Percentiles rank a stretch among this genome's conserved stretches.
These are phyloP conservation scores for Orchesella cincta DNA, from an alignment of 1,140 invertebrate genomes.

Conservation along the genomic window DNA sequence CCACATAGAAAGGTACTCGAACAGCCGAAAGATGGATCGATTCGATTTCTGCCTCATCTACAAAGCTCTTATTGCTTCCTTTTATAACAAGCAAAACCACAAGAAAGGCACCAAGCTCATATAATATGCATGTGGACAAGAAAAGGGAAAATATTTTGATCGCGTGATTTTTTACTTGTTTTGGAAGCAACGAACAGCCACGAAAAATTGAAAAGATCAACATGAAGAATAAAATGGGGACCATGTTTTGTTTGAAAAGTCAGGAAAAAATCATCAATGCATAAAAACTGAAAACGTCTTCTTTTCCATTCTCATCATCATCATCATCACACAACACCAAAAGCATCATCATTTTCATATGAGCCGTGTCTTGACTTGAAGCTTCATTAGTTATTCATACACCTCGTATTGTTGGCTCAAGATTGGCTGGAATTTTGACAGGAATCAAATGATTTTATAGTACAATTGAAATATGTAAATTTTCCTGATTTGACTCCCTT, in stretches of 20 bases:
- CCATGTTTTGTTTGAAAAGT: background rate
- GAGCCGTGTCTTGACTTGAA: background rate
- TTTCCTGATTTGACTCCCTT: conserved; percentile 20
- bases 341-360: background rate
- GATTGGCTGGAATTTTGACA: conserved; percentile 14
- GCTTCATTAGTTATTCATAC: conserved; percentile 20
- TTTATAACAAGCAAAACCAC: conserved; percentile 16
- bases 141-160: background rate
- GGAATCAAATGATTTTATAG: conserved; percentile 3
- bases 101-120: background rate
- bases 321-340: background rate
- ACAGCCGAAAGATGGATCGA: too few relatives aligned
- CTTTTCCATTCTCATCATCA: background rate
- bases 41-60: too few relatives aligned
- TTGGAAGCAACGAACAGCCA: background rate
- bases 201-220: background rate
- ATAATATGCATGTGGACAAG: background rate
- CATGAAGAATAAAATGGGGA: background rate
- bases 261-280: background rate
- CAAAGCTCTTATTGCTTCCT: too few relatives aligned
- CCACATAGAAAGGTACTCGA: too few relatives aligned
- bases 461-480: conserved; percentile 25
- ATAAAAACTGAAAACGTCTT: background rate
- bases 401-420: background rate
- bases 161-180: conserved; percentile 13